These are phyloP conservation scores for Enteromius paludinosus DNA, from an alignment of 2,797 vertebrate species.

Conservation along the genomic window DNA sequence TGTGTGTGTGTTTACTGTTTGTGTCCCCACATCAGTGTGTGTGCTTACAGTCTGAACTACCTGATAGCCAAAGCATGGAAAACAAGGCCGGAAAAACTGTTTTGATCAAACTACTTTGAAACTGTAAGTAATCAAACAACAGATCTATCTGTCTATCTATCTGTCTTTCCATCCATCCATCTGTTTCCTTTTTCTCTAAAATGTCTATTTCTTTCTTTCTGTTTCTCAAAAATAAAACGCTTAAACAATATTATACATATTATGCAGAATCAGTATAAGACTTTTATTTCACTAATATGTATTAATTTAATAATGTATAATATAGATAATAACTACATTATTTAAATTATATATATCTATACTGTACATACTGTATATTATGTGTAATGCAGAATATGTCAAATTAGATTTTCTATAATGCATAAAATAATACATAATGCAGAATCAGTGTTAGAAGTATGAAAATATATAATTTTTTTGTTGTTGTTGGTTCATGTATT, in stretches of 20 bases:
- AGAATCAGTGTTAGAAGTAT: background rate
- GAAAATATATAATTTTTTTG: too few relatives aligned
- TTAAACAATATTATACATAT: too few relatives aligned
- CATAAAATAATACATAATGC: background rate
- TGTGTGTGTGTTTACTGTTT: conserved; percentile 50
- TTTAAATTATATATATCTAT: background rate
- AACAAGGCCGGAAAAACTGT: background rate
- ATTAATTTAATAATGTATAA: background rate
- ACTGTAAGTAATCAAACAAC: background rate
- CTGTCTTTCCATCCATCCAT: too few relatives aligned
- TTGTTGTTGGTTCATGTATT: too few relatives aligned
- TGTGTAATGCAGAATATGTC: background rate
- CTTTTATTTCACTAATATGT: background rate
- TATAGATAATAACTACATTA: background rate
- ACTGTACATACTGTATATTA: too few relatives aligned
- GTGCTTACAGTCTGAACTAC: background rate
- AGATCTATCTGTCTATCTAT: background rate
- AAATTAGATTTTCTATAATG: background rate
- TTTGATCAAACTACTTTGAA: background rate
- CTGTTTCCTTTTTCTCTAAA: too few relatives aligned
- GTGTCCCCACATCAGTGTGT: background rate
- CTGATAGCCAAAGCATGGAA: background rate
- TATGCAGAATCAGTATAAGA: too few relatives aligned
- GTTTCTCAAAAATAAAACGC: too few relatives aligned
- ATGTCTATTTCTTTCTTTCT: too few relatives aligned